phyloP scores from a whole-genome alignment of 2,888 invertebrate genomes.

The Cabera pusaria region DNA sequence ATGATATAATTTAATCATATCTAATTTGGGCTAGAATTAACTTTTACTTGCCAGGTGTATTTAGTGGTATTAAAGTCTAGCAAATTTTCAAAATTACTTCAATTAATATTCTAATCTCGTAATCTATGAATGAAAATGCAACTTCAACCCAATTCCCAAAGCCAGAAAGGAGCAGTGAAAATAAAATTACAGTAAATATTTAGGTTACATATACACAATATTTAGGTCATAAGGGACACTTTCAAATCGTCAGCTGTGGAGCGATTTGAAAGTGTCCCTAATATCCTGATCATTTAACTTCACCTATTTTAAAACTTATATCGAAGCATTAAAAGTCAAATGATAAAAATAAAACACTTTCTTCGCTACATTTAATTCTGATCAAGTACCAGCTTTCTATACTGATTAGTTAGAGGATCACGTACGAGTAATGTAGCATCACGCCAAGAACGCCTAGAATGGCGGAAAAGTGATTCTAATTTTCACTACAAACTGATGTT shows the following conservation, averaged over 20 bases:
- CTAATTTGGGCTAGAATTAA: no score
- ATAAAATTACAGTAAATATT: slow-evolving; percentile 25
- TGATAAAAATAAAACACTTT: slow-evolving; percentile 24
- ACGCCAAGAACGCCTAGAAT: slow-evolving; percentile 8
- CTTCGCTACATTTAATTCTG: slow-evolving; percentile 29
- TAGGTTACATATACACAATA: slow-evolving; percentile 21
- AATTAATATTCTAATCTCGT: no score
- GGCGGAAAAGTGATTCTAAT: slow-evolving; percentile 14
- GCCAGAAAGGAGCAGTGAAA: slow-evolving; percentile 16
- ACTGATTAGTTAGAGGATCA: slow-evolving; percentile 16
- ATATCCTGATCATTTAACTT: no score
- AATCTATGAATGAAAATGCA: no score
- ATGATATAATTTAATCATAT: no score
- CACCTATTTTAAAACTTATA: slow-evolving; percentile 6
- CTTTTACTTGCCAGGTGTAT: no score
- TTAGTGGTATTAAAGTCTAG: no score
- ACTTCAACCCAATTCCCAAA: slow-evolving; percentile 7
- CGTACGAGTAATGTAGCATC: slow-evolving; percentile 1
- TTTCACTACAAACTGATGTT: slow-evolving; percentile 7
- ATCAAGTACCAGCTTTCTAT: slow-evolving; percentile 28
- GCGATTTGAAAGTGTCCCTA: no score
- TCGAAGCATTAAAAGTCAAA: slow-evolving; percentile 15
- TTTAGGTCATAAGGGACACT: slow-evolving; percentile 22
- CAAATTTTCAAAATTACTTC: no score
- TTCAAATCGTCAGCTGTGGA: slow-evolving; percentile 15